Evolutionary conservation across 2,113 vertebrate species (phyloP), one percentile per base, ranked within the genome.

Genomic region (Spermophilus dauricus): DNA sequence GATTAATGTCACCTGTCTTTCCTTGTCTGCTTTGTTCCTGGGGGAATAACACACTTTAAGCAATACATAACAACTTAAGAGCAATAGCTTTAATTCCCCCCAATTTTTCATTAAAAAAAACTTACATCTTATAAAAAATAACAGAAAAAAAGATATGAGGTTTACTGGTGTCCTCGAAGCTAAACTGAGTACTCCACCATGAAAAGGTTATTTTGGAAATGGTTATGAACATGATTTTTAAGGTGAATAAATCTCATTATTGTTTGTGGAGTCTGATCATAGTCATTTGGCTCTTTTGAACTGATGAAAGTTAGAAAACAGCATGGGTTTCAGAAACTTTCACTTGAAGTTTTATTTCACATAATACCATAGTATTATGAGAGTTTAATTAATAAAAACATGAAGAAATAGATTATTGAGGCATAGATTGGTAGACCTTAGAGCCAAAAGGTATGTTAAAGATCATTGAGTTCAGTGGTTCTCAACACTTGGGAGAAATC

Each of bases 1-100:
- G 96, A 92, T 94, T 98, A 94, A 98, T 97, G 98, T 98, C 98
- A 99, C 99, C 99, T 99, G 98, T 98, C 97, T 98, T 97, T 98
- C 97, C 98, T 94, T 97, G 98, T 98, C 96, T 95, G 92, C 96
- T 95, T 67, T 92, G 87, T 91, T 92, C 53, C 94, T 86, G 91
- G 42, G 42, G 97, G 97, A 97, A 86, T 87, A n/a, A 84, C 48
- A 73, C 67, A 72, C 82, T 96, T 85, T 89, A 97, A 88, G 95
- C 97, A 97, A 77, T 8, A 69, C 86, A 65, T 78, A 95, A 92
- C 34, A 96, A 70, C 45, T 78, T 0, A 0, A 37, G 78, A 89
- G 34, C 13, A 48, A 12, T 53, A 48, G 12, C 24, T 92, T 91
- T 87, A 65, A 89, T 91, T 93, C 14, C 76, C 32, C 53, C 67